phyloP scores from a whole-genome alignment of 2,888 invertebrate species.

The Isoperla grammatica region DNA sequence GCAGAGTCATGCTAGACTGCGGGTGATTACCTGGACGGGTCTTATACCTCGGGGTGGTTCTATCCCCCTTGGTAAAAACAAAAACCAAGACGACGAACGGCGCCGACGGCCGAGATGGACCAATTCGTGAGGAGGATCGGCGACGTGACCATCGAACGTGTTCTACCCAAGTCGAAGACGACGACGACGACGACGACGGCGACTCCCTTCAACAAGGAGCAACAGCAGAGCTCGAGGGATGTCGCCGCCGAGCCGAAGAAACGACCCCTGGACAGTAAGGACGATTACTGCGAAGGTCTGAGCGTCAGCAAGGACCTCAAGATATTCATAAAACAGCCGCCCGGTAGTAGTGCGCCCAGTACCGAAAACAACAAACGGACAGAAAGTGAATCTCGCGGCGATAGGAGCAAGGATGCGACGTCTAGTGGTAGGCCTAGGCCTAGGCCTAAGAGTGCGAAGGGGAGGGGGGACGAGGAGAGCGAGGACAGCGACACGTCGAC shows the following conservation, averaged over 20 bases:
- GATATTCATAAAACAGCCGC: slow-evolving; percentile 26
- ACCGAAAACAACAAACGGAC: no score
- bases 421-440: slow-evolving; percentile 38
- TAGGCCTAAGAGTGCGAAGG: no score
- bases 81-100: no score
- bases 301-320: slow-evolving; percentile 26
- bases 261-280: slow-evolving; percentile 33
- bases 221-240: no score
- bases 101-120: slow-evolving; percentile 43
- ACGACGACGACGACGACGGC: not conserved
- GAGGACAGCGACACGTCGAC: slow-evolving; percentile 25
- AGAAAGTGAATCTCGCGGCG: slow-evolving; percentile 8
- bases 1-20: no score
- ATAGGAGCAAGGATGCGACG: not conserved
- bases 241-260: slow-evolving; percentile 33
- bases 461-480: slow-evolving; percentile 45
- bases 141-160: slow-evolving; percentile 55
- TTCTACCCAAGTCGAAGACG: slow-evolving; percentile 39
- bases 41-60: no score
- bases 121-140: slow-evolving; percentile 53
- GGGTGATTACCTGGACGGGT: no score
- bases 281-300: slow-evolving; percentile 41
- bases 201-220: slow-evolving; percentile 19
- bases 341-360: no score
- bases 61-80: no score